Percentiles rank a stretch among this genome's conserved stretches.
phyloP scores from a whole-genome alignment of 1,140 invertebrate genomes.

The Meloidogyne chitwoodi region DNA sequence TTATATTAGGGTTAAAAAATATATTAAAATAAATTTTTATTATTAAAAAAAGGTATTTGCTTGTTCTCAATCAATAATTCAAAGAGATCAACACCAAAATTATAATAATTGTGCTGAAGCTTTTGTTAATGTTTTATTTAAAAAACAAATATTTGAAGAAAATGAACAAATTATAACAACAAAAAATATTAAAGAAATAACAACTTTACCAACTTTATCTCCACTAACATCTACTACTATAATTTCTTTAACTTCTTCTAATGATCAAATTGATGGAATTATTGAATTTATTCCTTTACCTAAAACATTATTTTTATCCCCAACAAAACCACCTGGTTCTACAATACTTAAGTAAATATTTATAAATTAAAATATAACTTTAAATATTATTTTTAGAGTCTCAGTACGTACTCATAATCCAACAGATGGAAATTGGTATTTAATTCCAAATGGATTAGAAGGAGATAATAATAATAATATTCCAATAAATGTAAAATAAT shows the following conservation, averaged over 20 bases:
- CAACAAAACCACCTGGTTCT: slow-evolving; percentile 47
- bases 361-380: not conserved
- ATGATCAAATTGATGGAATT: not conserved
- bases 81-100: not conserved
- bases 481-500: not conserved
- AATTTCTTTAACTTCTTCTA: not conserved
- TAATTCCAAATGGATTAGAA: not conserved
- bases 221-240: not conserved
- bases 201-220: not conserved
- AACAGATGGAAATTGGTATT: slow-evolving; percentile 4
- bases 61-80: not conserved
- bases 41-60: too few relatives aligned
- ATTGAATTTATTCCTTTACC: slow-evolving; percentile 54
- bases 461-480: not conserved
- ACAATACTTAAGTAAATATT: slow-evolving; percentile 37
- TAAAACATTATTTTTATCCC: slow-evolving; percentile 50
- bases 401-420: slow-evolving; percentile 4
- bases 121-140: not conserved
- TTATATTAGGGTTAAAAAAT: too few relatives aligned
- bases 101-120: not conserved
- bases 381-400: not conserved
- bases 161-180: not conserved
- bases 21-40: too few relatives aligned
- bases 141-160: not conserved
- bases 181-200: not conserved